Percentiles rank a stretch among this genome's conserved stretches.
phyloP scores from a whole-genome alignment of 2,797 vertebrate genomes.

The Chiloscyllium punctatum region DNA sequence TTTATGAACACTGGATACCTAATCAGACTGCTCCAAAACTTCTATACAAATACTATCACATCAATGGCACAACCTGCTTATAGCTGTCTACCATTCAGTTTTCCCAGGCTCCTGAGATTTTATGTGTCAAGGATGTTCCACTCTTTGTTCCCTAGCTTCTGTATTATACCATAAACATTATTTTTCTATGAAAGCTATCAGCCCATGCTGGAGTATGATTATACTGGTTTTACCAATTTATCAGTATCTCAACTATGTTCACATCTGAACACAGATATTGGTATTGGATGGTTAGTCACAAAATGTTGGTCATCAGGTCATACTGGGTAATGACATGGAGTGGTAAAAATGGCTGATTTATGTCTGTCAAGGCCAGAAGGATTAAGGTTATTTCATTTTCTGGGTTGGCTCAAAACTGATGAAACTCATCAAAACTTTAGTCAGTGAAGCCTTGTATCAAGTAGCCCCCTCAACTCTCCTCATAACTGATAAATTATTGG shows the following conservation, averaged over 20 bases:
- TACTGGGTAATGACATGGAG: background rate
- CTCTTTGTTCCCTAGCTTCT: background rate
- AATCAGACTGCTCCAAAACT: background rate
- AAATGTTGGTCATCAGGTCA: background rate
- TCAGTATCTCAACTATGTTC: background rate
- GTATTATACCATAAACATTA: background rate
- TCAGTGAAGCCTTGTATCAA: background rate
- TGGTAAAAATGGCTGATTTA: constrained; percentile 8
- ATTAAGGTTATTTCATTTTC: background rate
- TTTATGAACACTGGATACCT: background rate
- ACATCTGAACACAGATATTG: background rate
- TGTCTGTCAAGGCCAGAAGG: background rate
- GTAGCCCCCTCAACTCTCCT: background rate
- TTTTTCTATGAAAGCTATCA: background rate
- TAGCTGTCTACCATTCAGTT: background rate
- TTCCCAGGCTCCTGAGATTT: too few relatives aligned
- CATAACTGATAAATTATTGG: background rate
- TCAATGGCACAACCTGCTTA: background rate
- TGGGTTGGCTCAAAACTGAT: background rate
- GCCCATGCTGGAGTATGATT: background rate
- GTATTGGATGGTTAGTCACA: background rate
- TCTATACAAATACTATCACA: background rate
- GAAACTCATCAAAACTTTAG: background rate
- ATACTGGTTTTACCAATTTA: background rate
- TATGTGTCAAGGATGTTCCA: background rate